Percentiles rank a stretch among this genome's conserved stretches.
These are phyloP conservation scores for Homarus gammarus DNA, from an alignment of 2,888 invertebrate genomes.

Conservation along the genomic window DNA sequence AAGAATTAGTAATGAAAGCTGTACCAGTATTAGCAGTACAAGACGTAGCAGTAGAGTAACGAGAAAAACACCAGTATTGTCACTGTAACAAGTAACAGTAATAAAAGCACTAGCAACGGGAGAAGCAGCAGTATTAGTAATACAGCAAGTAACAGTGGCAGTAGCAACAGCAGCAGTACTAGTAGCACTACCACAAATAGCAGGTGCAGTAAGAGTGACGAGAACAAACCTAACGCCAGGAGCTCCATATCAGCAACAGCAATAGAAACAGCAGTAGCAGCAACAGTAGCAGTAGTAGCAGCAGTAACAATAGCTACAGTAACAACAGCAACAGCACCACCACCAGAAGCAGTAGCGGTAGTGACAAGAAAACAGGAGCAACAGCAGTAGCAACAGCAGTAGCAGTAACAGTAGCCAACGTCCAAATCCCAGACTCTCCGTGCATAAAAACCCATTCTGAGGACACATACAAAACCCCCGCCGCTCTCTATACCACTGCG, in stretches of 20 bases:
- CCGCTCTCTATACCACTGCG: too few species aligned
- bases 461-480: too few species aligned
- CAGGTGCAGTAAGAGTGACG: not conserved
- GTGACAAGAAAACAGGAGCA: not conserved
- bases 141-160: not conserved
- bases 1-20: too few species aligned
- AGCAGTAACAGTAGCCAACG: not conserved
- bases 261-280: not conserved
- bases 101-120: not conserved
- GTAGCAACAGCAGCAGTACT: not conserved
- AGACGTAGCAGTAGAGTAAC: not conserved
- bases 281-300: slow-evolving; percentile 2
- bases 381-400: not conserved
- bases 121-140: not conserved
- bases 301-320: slow-evolving; percentile 8
- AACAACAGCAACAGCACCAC: slow-evolving; percentile 9
- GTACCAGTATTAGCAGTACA: too few species aligned
- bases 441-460: too few species aligned
- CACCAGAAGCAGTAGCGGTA: not conserved
- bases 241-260: not conserved
- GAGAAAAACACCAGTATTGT: too few species aligned
- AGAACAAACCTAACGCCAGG: not conserved
- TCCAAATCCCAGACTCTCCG: too few species aligned
- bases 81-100: too few species aligned
- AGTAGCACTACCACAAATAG: slow-evolving; percentile 1